These are phyloP conservation scores for Rhadinocentrus ornatus DNA, from an alignment of 2,797 vertebrate genomes.

Conservation along the genomic window DNA sequence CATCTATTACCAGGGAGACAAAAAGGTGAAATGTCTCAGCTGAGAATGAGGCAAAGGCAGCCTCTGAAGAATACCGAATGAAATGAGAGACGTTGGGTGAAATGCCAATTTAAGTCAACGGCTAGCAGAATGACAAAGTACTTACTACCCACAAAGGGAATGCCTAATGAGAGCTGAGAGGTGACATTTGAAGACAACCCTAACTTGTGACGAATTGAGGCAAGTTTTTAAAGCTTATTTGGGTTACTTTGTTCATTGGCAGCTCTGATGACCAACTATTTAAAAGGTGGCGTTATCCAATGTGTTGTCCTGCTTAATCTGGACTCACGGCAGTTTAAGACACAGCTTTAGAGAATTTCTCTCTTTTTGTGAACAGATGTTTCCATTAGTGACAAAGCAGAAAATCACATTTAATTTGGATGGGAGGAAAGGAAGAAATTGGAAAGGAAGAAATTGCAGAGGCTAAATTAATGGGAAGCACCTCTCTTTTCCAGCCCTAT, in stretches of 20 bases:
- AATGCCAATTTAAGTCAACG: conserved; percentile 66
- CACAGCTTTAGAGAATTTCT: not conserved
- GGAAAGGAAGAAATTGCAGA: conserved; percentile 12
- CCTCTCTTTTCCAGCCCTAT: conserved; percentile 5
- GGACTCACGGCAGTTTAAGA: not conserved
- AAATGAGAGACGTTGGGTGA: conserved; percentile 63
- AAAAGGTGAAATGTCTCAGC: conserved; percentile 58
- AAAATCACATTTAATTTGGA: conserved; percentile 29
- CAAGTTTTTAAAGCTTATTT: conserved; percentile 37
- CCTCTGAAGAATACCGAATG: conserved; percentile 59
- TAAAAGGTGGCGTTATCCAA: conserved; percentile 8
- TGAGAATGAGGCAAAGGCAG: conserved; percentile 53
- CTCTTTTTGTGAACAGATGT: not conserved
- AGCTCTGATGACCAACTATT: not conserved
- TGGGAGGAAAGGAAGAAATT: conserved; percentile 8
- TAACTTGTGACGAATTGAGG: conserved; percentile 47
- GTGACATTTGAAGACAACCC: conserved; percentile 57
- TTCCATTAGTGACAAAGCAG: conserved; percentile 28
- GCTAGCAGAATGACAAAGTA: conserved; percentile 63
- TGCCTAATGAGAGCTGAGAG: conserved; percentile 50
- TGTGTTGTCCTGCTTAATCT: conserved; percentile 17
- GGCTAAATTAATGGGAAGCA: conserved; percentile 15
- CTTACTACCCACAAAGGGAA: conserved; percentile 46
- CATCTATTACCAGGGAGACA: conserved; percentile 63
- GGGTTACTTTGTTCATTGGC: conserved; percentile 24